These are phyloP conservation scores for Gasteruption jaculator DNA, from an alignment of 2,888 invertebrate species.

Conservation along the genomic window DNA sequence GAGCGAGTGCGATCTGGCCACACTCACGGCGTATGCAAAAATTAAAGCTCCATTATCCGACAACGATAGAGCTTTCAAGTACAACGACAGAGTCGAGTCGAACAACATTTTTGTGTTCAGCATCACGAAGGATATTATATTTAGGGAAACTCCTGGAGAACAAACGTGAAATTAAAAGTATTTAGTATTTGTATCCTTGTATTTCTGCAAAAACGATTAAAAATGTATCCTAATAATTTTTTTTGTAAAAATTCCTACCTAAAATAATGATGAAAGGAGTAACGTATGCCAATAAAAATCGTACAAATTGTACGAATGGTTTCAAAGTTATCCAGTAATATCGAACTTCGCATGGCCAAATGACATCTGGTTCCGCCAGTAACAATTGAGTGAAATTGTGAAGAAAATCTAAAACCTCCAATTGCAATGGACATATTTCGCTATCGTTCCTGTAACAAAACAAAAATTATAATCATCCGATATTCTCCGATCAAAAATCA, in stretches of 20 bases:
- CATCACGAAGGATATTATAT: constrained; percentile 41
- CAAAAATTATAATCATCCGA: background rate
- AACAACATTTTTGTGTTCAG: constrained; percentile 38
- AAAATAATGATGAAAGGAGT: constrained; percentile 41
- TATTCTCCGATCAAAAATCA: background rate
- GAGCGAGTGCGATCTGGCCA: constrained; percentile 37
- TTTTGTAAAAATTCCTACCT: constrained; percentile 32
- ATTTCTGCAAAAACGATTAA: constrained; percentile 8
- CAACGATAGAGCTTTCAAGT: constrained; percentile 42
- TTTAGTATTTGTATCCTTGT: constrained; percentile 10
- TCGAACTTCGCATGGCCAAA: constrained; percentile 45
- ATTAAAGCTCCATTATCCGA: constrained; percentile 46
- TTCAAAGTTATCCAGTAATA: constrained; percentile 39
- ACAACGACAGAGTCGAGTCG: constrained; percentile 43
- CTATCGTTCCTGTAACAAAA: constrained; percentile 16
- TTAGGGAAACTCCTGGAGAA: constrained; percentile 38
- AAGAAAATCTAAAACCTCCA: constrained; percentile 36
- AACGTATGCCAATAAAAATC: constrained; percentile 38
- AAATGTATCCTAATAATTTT: background rate
- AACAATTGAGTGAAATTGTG: constrained; percentile 30
- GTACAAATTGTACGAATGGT: constrained; percentile 37
- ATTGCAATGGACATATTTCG: constrained; percentile 28
- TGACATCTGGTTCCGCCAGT: constrained; percentile 30
- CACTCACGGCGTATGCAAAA: constrained; percentile 43
- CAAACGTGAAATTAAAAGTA: no score